Percentiles rank a stretch among this genome's conserved stretches.
These are phyloP conservation scores for Brachystomella parvula DNA, from an alignment of 1,140 invertebrate genomes.

Conservation along the genomic window DNA sequence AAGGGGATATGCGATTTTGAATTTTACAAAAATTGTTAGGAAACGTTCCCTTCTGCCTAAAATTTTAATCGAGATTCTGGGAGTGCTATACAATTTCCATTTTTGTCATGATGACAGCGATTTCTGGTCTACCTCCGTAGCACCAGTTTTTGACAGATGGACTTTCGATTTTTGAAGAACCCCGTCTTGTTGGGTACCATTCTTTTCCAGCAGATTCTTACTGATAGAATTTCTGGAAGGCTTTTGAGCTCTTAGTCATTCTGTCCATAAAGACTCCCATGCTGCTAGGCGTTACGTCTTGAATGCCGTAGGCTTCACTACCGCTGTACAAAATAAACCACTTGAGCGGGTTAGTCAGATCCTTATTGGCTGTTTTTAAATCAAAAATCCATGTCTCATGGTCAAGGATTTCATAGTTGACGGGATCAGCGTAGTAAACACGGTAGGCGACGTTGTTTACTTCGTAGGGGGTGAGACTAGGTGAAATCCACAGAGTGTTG, in stretches of 20 bases:
- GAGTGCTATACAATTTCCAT: no score
- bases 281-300: constrained; percentile 12
- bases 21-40: no score
- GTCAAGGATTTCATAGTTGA: constrained; percentile 41
- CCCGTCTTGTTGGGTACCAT: no score
- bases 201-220: constrained; percentile 39
- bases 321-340: constrained; percentile 39
- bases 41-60: no score
- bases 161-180: no score
- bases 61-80: no score
- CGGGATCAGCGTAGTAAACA: constrained; percentile 44
- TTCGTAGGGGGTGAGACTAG: constrained; percentile 43
- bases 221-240: constrained; percentile 43
- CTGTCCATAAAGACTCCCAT: constrained; percentile 39
- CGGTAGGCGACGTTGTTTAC: constrained; percentile 50
- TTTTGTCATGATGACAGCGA: no score
- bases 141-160: no score
- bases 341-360: constrained; percentile 41
- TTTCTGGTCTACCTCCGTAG: no score
- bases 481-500: constrained; percentile 44
- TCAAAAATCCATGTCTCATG: constrained; percentile 47
- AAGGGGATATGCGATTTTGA: no score
- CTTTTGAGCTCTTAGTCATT: constrained; percentile 40
- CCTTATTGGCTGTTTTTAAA: constrained; percentile 44
- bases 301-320: constrained; percentile 33